A percentile compares a stretch with the other conserved stretches of the same genome.
phyloP scores from a whole-genome alignment of 2,888 invertebrate genomes.

The Druceiella hillmani region DNA sequence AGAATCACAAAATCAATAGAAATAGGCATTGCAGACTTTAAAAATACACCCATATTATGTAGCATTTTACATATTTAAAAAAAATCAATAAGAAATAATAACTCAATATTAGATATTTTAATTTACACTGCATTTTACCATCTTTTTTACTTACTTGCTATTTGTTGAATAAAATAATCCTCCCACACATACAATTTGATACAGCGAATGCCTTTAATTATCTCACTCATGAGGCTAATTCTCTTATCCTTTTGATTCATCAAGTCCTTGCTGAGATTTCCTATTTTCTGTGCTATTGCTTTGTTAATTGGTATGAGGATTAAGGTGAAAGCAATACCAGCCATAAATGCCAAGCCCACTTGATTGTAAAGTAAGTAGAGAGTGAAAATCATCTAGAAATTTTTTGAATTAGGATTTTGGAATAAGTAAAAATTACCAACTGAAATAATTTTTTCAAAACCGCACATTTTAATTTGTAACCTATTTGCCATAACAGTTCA shows the following conservation, averaged over 20 bases:
- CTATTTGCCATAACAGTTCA: too few species aligned
- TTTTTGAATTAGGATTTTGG: too few species aligned
- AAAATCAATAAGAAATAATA: not conserved
- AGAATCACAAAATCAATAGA: too few species aligned
- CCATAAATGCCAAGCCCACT: slow-evolving; percentile 87
- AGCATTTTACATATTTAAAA: too few species aligned
- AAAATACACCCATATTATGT: too few species aligned
- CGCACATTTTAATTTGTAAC: too few species aligned
- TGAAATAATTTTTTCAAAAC: slow-evolving; percentile 2
- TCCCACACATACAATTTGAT: slow-evolving; percentile 96
- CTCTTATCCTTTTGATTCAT: slow-evolving; percentile 90
- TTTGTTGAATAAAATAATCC: slow-evolving; percentile 68
- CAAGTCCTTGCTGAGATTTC: slow-evolving; percentile 73
- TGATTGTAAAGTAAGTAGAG: slow-evolving; percentile 79
- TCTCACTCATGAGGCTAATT: slow-evolving; percentile 81
- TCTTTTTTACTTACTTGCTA: slow-evolving; percentile 63
- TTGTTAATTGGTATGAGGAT: slow-evolving; percentile 92
- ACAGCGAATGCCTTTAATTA: slow-evolving; percentile 80
- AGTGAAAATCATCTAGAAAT: slow-evolving; percentile 70
- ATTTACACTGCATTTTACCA: too few species aligned
- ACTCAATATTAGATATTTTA: slow-evolving; percentile 8
- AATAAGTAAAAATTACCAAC: slow-evolving; percentile 3
- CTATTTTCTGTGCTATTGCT: slow-evolving; percentile 83
- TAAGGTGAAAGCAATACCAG: slow-evolving; percentile 82
- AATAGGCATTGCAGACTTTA: too few species aligned